Evolutionary conservation across 1,140 invertebrate genomes (phyloP).

Genomic region (Heliconius melpomene): DNA sequence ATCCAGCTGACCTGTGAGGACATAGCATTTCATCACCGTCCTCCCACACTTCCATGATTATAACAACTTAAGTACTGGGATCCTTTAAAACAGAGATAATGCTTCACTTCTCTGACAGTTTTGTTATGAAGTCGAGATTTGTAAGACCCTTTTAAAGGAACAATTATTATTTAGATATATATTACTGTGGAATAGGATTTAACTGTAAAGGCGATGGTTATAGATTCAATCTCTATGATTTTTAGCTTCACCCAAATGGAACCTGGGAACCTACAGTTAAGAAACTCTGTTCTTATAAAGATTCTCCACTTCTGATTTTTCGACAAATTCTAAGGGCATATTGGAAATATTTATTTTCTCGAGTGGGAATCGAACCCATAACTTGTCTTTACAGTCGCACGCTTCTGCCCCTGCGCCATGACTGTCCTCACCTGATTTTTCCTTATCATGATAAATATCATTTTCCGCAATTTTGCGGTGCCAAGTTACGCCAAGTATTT

Average conservation of each 20-base stretch:
- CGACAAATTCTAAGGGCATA: too few relatives aligned
- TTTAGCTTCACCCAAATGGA: too few relatives aligned
- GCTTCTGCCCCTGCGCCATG: too few relatives aligned
- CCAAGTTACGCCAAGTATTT: background rate
- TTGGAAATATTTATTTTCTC: too few relatives aligned
- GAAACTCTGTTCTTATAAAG: too few relatives aligned
- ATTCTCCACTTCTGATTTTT: too few relatives aligned
- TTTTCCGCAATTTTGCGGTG: too few relatives aligned
- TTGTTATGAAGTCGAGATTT: slow-evolving; percentile 5
- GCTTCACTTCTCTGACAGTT: slow-evolving; percentile 28
- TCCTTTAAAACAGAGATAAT: slow-evolving; percentile 36
- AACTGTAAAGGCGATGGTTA: too few relatives aligned
- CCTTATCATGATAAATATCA: background rate
- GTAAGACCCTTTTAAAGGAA: background rate
- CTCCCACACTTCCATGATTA: slow-evolving; percentile 35
- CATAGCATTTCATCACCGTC: slow-evolving; percentile 39
- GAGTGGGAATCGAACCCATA: too few relatives aligned
- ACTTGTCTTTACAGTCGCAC: too few relatives aligned
- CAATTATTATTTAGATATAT: slow-evolving; percentile 13
- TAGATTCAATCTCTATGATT: too few relatives aligned
- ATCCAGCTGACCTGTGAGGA: slow-evolving; percentile 34
- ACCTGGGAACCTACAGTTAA: background rate
- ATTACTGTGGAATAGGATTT: background rate
- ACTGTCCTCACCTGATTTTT: background rate
- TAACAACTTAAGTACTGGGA: slow-evolving; percentile 32